Percentiles rank a stretch among this genome's conserved stretches.
These are phyloP conservation scores for Pterophyllum scalare DNA, from an alignment of 2,113 vertebrate genomes.

Conservation along the genomic window DNA sequence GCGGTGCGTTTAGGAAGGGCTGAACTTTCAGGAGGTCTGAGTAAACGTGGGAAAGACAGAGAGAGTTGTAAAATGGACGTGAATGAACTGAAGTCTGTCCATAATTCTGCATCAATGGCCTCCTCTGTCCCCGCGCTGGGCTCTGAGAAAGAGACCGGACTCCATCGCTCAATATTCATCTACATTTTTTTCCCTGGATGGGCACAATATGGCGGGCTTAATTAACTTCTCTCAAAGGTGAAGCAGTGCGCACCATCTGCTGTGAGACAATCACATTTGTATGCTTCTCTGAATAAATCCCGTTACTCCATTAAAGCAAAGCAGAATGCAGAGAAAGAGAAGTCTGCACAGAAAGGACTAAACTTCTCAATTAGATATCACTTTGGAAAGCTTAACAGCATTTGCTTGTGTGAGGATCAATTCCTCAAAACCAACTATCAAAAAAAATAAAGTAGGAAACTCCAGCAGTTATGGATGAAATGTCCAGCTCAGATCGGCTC, in stretches of 20 bases:
- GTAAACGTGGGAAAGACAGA: conserved; percentile 92
- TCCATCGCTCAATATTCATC: conserved; percentile 99
- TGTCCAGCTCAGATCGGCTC: conserved; percentile 45
- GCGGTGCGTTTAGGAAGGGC: conserved; percentile 87
- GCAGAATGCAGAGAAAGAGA: conserved; percentile 50
- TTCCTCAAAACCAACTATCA: neutral
- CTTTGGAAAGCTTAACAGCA: conserved; percentile 55
- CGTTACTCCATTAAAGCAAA: conserved; percentile 85
- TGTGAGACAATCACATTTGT: conserved; percentile 98
- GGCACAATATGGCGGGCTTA: conserved; percentile 99
- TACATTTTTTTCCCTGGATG: conserved; percentile 95
- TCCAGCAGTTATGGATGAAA: conserved; percentile 3
- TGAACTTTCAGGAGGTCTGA: conserved; percentile 88
- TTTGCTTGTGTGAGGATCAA: neutral
- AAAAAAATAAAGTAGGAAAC: neutral
- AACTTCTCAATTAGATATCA: conserved; percentile 82
- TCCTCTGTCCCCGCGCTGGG: conserved; percentile 89
- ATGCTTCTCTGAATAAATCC: conserved; percentile 98
- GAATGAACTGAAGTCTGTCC: conserved; percentile 95
- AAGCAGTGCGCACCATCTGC: conserved; percentile 99
- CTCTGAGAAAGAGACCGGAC: conserved; percentile 91
- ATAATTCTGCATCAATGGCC: conserved; percentile 94
- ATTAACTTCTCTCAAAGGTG: conserved; percentile 99
- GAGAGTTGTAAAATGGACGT: conserved; percentile 85
- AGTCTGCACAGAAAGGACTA: conserved; percentile 76